phyloP scores from a whole-genome alignment of 1,140 invertebrate species.

The Cyrtorhinus lividipennis region DNA sequence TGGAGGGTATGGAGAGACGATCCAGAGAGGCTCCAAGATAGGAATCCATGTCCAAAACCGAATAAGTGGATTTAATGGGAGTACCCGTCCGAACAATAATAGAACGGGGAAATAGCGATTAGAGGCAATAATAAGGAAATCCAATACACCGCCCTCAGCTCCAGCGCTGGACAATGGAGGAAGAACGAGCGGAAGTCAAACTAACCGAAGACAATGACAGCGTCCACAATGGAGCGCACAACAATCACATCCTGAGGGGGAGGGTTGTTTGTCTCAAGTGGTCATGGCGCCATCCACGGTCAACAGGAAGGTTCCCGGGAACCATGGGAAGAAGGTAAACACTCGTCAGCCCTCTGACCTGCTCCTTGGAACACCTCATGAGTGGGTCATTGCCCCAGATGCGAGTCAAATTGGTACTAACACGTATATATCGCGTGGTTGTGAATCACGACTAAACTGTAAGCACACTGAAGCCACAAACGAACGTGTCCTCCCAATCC shows the following conservation, averaged over 20 bases:
- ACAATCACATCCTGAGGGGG: conserved; percentile 11
- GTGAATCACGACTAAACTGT: too few species aligned
- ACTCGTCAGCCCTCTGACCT: neutral
- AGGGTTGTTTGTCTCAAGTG: conserved; percentile 15
- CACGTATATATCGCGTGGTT: too few species aligned
- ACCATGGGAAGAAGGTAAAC: neutral
- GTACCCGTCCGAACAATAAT: neutral
- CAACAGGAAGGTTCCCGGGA: neutral
- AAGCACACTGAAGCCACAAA: too few species aligned
- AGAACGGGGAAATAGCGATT: conserved; percentile 10
- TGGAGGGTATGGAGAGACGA: too few species aligned
- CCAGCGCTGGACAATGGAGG: conserved; percentile 1
- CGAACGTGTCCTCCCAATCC: too few species aligned
- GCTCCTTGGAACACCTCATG: too few species aligned
- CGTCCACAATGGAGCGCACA: conserved; percentile 6
- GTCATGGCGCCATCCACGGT: conserved; percentile 11
- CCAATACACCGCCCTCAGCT: conserved; percentile 7
- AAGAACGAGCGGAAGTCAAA: conserved; percentile 5
- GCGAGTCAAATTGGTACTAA: too few species aligned
- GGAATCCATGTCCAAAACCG: neutral
- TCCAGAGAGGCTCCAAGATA: too few species aligned
- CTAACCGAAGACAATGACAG: neutral
- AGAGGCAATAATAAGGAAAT: conserved; percentile 16
- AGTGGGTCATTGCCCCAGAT: too few species aligned
- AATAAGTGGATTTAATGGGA: conserved; percentile 1